Percentiles rank a stretch among this genome's conserved stretches.
Evolutionary conservation across 2,888 invertebrate species (phyloP).

Genomic region (Nomada fabriciana): DNA sequence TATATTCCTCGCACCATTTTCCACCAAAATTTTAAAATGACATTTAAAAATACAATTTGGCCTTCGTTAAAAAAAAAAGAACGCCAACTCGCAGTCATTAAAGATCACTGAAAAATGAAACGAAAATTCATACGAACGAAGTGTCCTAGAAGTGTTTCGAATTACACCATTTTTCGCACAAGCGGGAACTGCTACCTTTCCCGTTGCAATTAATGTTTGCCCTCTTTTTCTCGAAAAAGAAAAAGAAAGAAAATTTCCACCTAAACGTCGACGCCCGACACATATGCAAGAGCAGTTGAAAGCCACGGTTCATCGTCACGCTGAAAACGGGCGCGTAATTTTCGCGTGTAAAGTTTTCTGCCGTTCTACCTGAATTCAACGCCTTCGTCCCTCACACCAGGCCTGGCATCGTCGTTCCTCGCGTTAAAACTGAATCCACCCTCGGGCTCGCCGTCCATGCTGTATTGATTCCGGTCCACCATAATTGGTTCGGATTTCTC

Average conservation of each 20-base stretch:
- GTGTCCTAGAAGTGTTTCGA: slow-evolving; percentile 1
- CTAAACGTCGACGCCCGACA: neutral
- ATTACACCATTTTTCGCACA: neutral
- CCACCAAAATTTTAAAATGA: neutral
- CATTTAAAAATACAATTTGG: neutral
- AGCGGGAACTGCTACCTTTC: neutral
- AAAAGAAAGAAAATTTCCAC: neutral
- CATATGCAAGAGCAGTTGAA: slow-evolving; percentile 1
- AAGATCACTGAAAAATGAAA: neutral
- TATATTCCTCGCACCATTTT: too few species aligned
- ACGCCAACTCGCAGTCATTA: neutral
- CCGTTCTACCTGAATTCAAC: slow-evolving; percentile 76
- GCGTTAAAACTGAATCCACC: slow-evolving; percentile 66
- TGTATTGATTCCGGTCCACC: slow-evolving; percentile 78
- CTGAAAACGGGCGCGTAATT: slow-evolving; percentile 10
- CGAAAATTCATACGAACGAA: neutral
- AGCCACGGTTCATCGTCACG: slow-evolving; percentile 1
- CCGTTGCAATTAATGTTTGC: slow-evolving; percentile 15
- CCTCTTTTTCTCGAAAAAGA: neutral
- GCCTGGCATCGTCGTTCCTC: slow-evolving; percentile 68
- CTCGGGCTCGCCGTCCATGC: slow-evolving; percentile 67
- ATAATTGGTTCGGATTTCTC: slow-evolving; percentile 74
- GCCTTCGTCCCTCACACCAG: slow-evolving; percentile 75
- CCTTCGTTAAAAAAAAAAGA: too few species aligned
- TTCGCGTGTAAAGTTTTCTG: slow-evolving; percentile 13